Base-by-base conservation (phyloP, 2,888 invertebrate genomes). In the Coremacera marginata region DNA sequence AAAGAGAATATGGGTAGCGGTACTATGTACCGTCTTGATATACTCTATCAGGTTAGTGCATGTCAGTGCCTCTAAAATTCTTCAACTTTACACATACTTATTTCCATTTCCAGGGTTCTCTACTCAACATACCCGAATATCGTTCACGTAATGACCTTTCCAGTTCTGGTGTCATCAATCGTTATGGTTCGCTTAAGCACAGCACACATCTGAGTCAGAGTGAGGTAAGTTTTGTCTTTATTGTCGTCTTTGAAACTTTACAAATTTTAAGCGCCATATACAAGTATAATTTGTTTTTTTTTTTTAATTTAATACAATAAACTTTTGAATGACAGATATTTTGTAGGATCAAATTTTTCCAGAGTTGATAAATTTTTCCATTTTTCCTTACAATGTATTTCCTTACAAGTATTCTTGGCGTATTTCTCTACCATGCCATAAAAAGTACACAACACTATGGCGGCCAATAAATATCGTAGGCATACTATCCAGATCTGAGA, bases 11-110 rank as follows among this genome's bases (percentile, higher is more conserved):
- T 91, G 51, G 93, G 93, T 49, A 94, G 94, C 82, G 94, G 96
- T 2, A 94, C 96, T 19, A 94, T 98, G 92, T 92, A 94, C 84
- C 92, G 96, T 73, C 95, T 95, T 74, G 98, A 98, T 88, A 94
- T 97, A 9, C 93, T 98, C 84, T 98, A 97, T 88, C 94, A 95
- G 86, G 96, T 96, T 81, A 95, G 75, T 75, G 68, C 31, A 31
- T 22, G 1, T 22, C 5, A 37, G 19, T 16, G 27, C 5, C 22
- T 25, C 5, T 2, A n/a, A 8, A 55, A 7, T 9, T 3, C 8
- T 27, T 7, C 57, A 25, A 3, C 7, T 22, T 27, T 9, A 25
- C 57, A 25, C 8, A 60, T 5, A 60, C 2, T 22, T 3, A 2
- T 16, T 9, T 31, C 55, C 25, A 1, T 8, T 16, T 60, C 4